Evolutionary conservation across 2,888 invertebrate species (phyloP).

Genomic region (Abscondita cerata): DNA sequence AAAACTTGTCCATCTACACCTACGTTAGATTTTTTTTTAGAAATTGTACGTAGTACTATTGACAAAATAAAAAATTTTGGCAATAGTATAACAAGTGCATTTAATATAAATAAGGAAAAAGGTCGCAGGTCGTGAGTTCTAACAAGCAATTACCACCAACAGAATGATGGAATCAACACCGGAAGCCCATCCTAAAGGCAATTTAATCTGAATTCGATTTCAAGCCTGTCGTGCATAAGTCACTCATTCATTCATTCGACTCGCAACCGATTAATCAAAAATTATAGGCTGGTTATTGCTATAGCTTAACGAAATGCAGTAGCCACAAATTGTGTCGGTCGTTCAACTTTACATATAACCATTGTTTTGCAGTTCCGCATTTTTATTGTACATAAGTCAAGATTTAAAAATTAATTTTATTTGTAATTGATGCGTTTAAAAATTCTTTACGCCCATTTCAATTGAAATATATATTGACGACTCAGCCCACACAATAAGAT

Average conservation of each 20-base stretch:
- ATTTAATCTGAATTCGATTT: conserved; percentile 29
- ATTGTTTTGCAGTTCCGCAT: conserved; percentile 25
- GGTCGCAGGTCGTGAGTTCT: conserved; percentile 16
- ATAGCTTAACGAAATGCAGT: conserved; percentile 24
- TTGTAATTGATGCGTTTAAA: not conserved
- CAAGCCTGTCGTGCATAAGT: conserved; percentile 26
- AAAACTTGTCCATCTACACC: conserved; percentile 16
- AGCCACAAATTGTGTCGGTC: conserved; percentile 24
- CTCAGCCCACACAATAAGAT: conserved; percentile 10
- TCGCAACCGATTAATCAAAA: conserved; percentile 27
- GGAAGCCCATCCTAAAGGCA: conserved; percentile 30
- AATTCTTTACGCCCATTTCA: conserved; percentile 10
- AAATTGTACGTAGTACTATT: not conserved
- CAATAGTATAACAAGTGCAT: conserved; percentile 9
- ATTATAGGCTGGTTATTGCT: conserved; percentile 16
- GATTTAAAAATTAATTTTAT: conserved; percentile 5
- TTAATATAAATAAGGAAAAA: not conserved
- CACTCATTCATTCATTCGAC: conserved; percentile 27
- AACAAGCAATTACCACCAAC: not conserved
- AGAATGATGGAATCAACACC: conserved; percentile 7
- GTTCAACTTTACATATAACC: conserved; percentile 17
- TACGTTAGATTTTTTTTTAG: not conserved
- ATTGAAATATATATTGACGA: conserved; percentile 4
- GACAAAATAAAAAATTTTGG: not conserved
- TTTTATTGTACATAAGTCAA: conserved; percentile 9